These are phyloP conservation scores for Orthosia gracilis DNA, from an alignment of 2,888 invertebrate genomes.

Conservation along the genomic window DNA sequence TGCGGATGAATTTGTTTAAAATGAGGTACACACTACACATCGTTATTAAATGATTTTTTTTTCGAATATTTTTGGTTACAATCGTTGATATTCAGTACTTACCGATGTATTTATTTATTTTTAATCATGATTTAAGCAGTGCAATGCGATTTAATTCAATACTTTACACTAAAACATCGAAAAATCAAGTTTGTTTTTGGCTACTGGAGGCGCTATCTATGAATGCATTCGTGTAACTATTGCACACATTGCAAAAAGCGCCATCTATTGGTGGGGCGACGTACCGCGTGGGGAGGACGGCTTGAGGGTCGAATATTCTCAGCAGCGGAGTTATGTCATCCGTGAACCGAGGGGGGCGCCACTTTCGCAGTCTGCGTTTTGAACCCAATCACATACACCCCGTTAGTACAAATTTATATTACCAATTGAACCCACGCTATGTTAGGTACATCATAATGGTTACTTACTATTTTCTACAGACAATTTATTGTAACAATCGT, in stretches of 20 bases:
- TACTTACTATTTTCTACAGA: slow-evolving; percentile 72
- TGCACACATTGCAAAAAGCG: slow-evolving; percentile 84
- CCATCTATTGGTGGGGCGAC: slow-evolving; percentile 87
- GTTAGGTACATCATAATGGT: slow-evolving; percentile 72
- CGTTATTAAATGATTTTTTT: slow-evolving; percentile 37
- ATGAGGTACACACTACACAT: slow-evolving; percentile 43
- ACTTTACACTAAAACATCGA: slow-evolving; percentile 59
- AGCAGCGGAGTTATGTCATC: slow-evolving; percentile 95
- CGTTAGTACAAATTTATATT: slow-evolving; percentile 72
- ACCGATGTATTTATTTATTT: slow-evolving; percentile 52
- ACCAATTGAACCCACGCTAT: slow-evolving; percentile 66
- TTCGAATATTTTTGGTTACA: not conserved
- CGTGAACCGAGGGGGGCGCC: slow-evolving; percentile 96
- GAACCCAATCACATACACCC: slow-evolving; percentile 79
- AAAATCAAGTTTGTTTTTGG: slow-evolving; percentile 42
- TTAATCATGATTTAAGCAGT: slow-evolving; percentile 66
- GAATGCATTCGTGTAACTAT: slow-evolving; percentile 75
- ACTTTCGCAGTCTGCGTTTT: slow-evolving; percentile 93
- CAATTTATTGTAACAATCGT: slow-evolving; percentile 58
- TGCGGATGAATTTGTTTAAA: slow-evolving; percentile 56
- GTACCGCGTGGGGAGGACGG: slow-evolving; percentile 90
- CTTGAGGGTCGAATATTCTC: slow-evolving; percentile 94
- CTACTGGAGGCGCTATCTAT: slow-evolving; percentile 82
- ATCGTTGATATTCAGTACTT: slow-evolving; percentile 53
- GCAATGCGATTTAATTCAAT: slow-evolving; percentile 65